phyloP scores from a whole-genome alignment of 2,113 vertebrate species.

The Chaetodon auriga region DNA sequence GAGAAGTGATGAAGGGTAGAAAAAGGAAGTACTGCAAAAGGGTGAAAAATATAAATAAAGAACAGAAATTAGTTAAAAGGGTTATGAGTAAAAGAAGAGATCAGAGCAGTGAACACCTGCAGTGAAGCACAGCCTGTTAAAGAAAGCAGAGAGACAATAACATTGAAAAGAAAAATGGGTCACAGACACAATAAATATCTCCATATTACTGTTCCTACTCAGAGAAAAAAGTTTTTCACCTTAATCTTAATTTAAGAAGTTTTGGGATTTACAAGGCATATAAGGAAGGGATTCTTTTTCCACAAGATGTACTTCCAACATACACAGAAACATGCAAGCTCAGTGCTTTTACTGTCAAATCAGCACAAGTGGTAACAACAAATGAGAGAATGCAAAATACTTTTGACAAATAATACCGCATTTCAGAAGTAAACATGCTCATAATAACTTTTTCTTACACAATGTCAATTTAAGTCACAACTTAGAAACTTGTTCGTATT shows the following conservation, averaged over 20 bases:
- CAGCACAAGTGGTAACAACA: background rate
- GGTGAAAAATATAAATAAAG: background rate
- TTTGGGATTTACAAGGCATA: background rate
- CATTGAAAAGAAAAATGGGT: conserved; percentile 17
- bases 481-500: too few species aligned
- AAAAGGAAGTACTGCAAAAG: conserved; percentile 24
- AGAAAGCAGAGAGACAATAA: background rate
- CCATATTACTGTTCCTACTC: background rate
- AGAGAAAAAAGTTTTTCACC: background rate
- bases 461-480: too few species aligned
- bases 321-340: background rate
- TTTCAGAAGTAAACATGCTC: too few species aligned
- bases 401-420: too few species aligned
- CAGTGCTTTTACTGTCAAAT: background rate
- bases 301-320: background rate
- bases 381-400: too few species aligned
- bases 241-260: background rate
- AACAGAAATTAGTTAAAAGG: background rate
- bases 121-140: conserved; percentile 13
- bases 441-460: too few species aligned
- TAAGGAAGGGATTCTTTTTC: background rate
- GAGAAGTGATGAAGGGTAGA: background rate
- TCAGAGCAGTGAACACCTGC: background rate
- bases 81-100: background rate
- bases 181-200: background rate